Percentiles rank a stretch among this genome's conserved stretches.
These are phyloP conservation scores for Mola mola DNA, from an alignment of 2,113 vertebrate genomes.

Conservation along the genomic window DNA sequence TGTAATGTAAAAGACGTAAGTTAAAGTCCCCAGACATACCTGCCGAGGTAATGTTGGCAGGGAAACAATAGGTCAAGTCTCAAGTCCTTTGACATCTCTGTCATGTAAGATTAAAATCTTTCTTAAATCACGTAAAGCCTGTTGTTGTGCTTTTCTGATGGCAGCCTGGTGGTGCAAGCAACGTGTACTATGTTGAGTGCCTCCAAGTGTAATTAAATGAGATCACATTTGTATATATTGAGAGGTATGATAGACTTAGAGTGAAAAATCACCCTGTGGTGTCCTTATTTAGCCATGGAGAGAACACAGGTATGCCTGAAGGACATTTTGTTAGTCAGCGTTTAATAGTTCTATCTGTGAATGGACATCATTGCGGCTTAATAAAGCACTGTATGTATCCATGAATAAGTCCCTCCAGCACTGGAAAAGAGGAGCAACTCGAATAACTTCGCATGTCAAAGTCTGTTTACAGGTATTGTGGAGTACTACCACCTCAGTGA, in stretches of 20 bases:
- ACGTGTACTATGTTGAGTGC: constrained; percentile 41
- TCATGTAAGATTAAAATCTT: constrained; percentile 54
- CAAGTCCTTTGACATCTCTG: constrained; percentile 57
- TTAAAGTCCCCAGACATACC: constrained; percentile 28
- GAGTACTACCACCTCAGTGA: too few species aligned
- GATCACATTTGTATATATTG: constrained; percentile 69
- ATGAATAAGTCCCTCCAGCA: neutral
- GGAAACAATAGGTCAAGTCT: constrained; percentile 2
- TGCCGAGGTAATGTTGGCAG: constrained; percentile 33
- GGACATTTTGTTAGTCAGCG: constrained; percentile 8
- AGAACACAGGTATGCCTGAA: constrained; percentile 2
- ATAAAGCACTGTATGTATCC: constrained; percentile 14
- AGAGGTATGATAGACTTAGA: constrained; percentile 38
- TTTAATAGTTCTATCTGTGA: constrained; percentile 9
- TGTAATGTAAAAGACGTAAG: constrained; percentile 41
- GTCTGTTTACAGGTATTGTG: constrained; percentile 4
- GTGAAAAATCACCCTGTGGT: constrained; percentile 13
- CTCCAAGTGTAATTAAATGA: constrained; percentile 49
- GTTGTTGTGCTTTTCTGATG: constrained; percentile 13
- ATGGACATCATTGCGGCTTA: constrained; percentile 15
- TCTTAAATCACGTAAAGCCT: constrained; percentile 40
- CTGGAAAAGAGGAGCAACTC: neutral
- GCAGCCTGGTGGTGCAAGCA: constrained; percentile 15
- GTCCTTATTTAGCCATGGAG: constrained; percentile 34
- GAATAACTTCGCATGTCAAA: neutral